phyloP scores from a whole-genome alignment of 2,113 vertebrate genomes.

The Burhinus oedicnemus region DNA sequence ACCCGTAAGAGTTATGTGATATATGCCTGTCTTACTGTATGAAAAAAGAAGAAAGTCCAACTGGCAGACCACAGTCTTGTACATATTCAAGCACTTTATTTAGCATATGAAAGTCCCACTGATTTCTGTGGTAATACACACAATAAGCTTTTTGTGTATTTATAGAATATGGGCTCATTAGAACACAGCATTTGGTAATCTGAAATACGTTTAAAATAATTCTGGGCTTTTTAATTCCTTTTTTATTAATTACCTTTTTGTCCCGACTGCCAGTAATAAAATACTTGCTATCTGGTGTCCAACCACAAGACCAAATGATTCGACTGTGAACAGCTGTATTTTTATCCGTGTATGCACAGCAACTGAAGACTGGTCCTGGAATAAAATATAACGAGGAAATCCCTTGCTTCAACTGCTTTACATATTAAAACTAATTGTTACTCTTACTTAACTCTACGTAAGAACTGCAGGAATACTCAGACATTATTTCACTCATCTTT shows the following conservation, averaged over 20 bases:
- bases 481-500: background rate
- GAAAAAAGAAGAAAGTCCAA: background rate
- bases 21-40: background rate
- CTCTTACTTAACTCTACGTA: background rate
- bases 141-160: background rate
- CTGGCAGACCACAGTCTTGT: background rate
- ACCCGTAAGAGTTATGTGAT: background rate
- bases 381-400: background rate
- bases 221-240: background rate
- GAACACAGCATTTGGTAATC: background rate
- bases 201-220: background rate
- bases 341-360: constrained; percentile 86
- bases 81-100: background rate
- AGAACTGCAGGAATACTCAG: background rate
- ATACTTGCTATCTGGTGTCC: constrained; percentile 93
- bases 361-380: constrained; percentile 84
- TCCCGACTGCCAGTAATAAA: constrained; percentile 95
- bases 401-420: background rate
- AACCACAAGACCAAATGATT: constrained; percentile 98
- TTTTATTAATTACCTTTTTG: constrained; percentile 86
- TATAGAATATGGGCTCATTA: background rate
- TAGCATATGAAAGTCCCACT: background rate
- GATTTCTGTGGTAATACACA: background rate
- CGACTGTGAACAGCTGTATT: constrained; percentile 87
- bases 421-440: background rate